Base-by-base conservation (phyloP, 2,113 vertebrate species). In the Oncorhynchus masou region DNA sequence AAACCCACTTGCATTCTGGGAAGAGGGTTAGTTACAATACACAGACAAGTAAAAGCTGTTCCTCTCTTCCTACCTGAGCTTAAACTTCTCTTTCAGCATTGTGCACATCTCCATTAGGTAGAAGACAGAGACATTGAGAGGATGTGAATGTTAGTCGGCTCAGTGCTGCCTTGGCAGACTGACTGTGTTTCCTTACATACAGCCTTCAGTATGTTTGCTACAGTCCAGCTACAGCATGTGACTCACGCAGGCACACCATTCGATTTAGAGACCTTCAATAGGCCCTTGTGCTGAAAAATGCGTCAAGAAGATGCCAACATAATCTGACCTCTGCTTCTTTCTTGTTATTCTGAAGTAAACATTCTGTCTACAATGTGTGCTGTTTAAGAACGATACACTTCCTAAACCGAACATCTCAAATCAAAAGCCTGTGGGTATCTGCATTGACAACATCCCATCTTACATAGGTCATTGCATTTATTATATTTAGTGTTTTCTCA, bases 261-360 rank as follows among this genome's bases (percentile, higher is more conserved):
- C 24, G 71, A 87, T 86, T 84, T 84, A 76, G 45, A 5, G n/a
- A 68, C 49, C 51, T 60, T 84, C 74, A 88, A 71, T 31, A 71
- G 51, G 66, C 73, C 69, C 68, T 84, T 88, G 79, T 88, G n/a
- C 60, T 80, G 22, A 39, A 65, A 49, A 81, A 83, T 83, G 75
- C n/a, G 34, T 15, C 68, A 67, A 54, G 54, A 27, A 22, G 65
- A 81, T 60, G 27, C 48, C 76, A 74, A 77, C 71, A 72, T 22
- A 71, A 25, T 51, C 66, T 31, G 39, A 45, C 39, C 9, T 45
- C 39, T 62, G 24, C 9, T 25, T 70, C 34, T 51, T 62, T 22
- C 12, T 49, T 9, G 20, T 29, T 20, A 48, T 65, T 65, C n/a
- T 19, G 22, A 65, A 70, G 48, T 25, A 65, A 74, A 74, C n/a